phyloP scores from a whole-genome alignment of 2,888 invertebrate species.

The Anoncus sp. region DNA sequence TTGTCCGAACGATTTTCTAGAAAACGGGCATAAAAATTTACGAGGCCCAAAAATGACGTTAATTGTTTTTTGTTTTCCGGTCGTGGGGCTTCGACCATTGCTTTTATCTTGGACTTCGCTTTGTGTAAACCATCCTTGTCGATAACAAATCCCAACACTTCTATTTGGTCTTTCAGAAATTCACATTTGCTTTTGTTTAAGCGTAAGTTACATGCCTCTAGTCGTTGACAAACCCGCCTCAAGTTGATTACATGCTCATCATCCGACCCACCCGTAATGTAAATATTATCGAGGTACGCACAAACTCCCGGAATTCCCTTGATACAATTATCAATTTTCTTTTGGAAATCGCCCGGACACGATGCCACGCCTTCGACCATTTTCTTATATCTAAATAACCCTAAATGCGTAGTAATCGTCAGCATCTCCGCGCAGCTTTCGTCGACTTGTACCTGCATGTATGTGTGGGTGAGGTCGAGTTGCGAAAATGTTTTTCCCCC shows the following conservation, averaged over 20 bases:
- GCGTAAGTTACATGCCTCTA: neutral
- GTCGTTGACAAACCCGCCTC: neutral
- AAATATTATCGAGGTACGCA: conserved; percentile 26
- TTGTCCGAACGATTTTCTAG: conserved; percentile 68
- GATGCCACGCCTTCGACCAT: conserved; percentile 20
- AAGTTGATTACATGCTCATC: conserved; percentile 9
- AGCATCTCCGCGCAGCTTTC: neutral
- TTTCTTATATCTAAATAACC: conserved; percentile 11
- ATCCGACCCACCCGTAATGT: neutral
- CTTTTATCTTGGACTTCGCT: conserved; percentile 58
- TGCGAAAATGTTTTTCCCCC: conserved; percentile 8
- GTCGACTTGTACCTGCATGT: conserved; percentile 10
- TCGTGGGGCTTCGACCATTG: conserved; percentile 64
- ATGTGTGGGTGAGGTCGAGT: conserved; percentile 32
- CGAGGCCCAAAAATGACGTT: conserved; percentile 69
- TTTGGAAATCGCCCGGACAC: conserved; percentile 16
- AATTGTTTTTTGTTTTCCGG: conserved; percentile 66
- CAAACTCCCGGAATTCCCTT: conserved; percentile 14
- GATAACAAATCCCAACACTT: conserved; percentile 69
- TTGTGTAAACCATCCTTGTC: conserved; percentile 67
- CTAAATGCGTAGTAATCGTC: conserved; percentile 1
- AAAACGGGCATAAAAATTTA: conserved; percentile 76
- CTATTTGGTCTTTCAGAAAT: conserved; percentile 65
- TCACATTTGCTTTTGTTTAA: conserved; percentile 65
- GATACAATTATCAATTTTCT: conserved; percentile 22